phyloP scores from a whole-genome alignment of 2,797 vertebrate genomes.

The Sciaenops ocellatus region DNA sequence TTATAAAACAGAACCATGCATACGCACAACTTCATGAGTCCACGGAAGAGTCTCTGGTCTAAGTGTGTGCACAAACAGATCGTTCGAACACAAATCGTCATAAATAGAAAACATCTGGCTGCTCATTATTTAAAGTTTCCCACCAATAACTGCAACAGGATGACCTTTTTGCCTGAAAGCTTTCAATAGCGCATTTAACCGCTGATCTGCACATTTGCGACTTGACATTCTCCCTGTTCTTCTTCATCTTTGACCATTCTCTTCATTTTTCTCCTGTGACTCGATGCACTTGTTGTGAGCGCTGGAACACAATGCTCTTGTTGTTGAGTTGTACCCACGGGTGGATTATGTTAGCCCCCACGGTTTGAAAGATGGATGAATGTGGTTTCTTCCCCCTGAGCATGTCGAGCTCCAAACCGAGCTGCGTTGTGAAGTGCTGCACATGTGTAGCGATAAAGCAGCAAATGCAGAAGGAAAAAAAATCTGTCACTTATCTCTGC shows the following conservation, averaged over 20 bases:
- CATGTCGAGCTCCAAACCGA: conserved; percentile 27
- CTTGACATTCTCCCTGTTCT: conserved; percentile 21
- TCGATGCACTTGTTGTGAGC: conserved; percentile 60
- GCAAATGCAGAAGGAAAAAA: neutral
- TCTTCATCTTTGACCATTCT: too few relatives aligned
- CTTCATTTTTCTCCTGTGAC: conserved; percentile 21
- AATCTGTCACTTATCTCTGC: neutral
- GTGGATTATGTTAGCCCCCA: conserved; percentile 62
- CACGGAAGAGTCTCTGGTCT: neutral
- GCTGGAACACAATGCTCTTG: conserved; percentile 52
- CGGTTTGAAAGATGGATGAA: conserved; percentile 68
- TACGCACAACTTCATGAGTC: too few relatives aligned
- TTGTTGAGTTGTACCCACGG: conserved; percentile 46
- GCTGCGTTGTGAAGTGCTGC: conserved; percentile 25
- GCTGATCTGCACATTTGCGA: neutral
- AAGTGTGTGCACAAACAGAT: neutral
- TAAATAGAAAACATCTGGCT: neutral
- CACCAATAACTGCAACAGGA: neutral
- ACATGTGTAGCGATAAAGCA: neutral
- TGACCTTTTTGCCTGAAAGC: conserved; percentile 1
- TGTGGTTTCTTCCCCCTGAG: conserved; percentile 45
- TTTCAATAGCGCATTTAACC: conserved; percentile 10
- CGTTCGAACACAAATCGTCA: neutral
- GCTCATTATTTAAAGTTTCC: too few relatives aligned
- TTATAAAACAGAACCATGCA: neutral